Evolutionary conservation across 2,888 invertebrate genomes (phyloP), one percentile per base, ranked within the genome.

Genomic region (Campoplex nolae): DNA sequence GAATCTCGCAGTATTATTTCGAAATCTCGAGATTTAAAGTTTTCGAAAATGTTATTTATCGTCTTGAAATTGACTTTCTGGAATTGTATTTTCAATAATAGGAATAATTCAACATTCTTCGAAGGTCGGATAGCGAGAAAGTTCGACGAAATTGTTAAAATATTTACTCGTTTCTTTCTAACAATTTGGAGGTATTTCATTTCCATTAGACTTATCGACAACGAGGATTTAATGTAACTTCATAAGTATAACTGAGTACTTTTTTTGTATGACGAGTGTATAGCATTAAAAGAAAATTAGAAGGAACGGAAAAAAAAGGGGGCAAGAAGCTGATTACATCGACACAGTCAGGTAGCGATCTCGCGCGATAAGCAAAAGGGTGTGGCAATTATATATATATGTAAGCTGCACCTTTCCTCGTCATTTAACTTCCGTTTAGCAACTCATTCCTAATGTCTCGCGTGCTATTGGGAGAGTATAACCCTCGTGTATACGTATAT

Each of bases 291-390:
- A 51, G 9, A 28, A 42, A 13, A 45, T 28, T 11, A 62, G 28
- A 45, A 67, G 48, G 28, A 70, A 11, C 38, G 45, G 68, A 54
- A 42, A 62, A 75, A 68, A 45, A 48, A 68, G 54, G 11, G 42
- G 71, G 54, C 75, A 35, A 67, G 51, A 62, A 76, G 67, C 77
- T 70, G 86, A 83, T 86, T 76, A 79, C 23, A 48, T 73, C 83
- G 86, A 65, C 16, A 48, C 3, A 65, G 32, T 4, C 74, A 68
- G 28, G 62, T 45, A 54, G 65, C 58, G 83, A 80, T 71, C 71
- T 65, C 71, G 71, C 76, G 71, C 76, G 76, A 86, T 83, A 76
- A 86, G 83, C 54, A 83, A 84, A 83, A 81, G 77, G 86, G 86
- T 68, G 86, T 81, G 86, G 77, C 86, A 81, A 86, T 81, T 62